Evolutionary conservation across 2,888 invertebrate genomes (phyloP), one percentile per base, ranked within the genome.

Genomic region (Eupithecia tripunctaria): DNA sequence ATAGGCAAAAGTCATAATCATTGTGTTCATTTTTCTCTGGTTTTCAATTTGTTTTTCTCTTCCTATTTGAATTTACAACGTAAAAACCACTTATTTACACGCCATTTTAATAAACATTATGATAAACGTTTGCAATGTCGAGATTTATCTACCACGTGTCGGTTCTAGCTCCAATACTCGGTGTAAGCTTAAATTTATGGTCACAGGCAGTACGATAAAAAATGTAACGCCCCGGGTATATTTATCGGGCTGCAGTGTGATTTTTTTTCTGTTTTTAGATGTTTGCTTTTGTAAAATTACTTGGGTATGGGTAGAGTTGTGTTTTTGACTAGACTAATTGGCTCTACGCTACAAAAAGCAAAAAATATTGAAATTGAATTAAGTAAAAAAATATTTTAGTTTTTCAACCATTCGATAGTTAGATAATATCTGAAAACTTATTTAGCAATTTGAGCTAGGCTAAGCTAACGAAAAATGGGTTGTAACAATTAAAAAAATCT

Each of bases 161-260:
- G 76, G 79, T 74, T 85, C 82, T 84, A 83, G 85, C 84, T 85
- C 84, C 85, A 86, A 87, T 84, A 86, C 85, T 89, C 41, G 66
- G 83, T 89, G 89, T 92, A 91, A 92, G 86, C 88, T 83, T 78
- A 84, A 92, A 94, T 93, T 93, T 94, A 93, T 92, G 90, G 84
- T 87, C 84, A 84, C 85, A 84, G 82, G 81, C 80, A 81, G 77
- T 73, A 86, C 88, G 93, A 93, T 93, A 94, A 93, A 92, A 92
- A 88, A 87, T 90, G 86, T 91, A 91, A 89, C 82, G 85, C 86
- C 80, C 81, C 81, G 81, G 80, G 84, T 83, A 82, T 88, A 86
- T 89, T 89, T 90, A 90, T 89, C 82, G 85, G 72, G 64, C 80
- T 78, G 79, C 77, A 80, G 81, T 81, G 81, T 75, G 73, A 70